These are phyloP conservation scores for Euura lappo DNA, from an alignment of 1,140 invertebrate genomes.

Conservation along the genomic window DNA sequence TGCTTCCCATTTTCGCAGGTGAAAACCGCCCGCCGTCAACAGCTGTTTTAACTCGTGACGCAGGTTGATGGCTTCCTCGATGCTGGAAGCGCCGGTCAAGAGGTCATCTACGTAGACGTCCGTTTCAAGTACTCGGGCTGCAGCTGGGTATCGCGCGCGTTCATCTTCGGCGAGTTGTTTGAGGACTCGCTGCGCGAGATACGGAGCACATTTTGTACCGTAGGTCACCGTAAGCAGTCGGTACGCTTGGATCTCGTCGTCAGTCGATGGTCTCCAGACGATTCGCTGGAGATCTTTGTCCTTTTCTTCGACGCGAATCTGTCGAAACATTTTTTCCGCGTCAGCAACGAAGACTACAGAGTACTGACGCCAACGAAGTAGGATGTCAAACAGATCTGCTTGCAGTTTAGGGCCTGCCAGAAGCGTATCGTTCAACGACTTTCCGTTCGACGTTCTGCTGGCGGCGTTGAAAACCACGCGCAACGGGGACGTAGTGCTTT, in stretches of 20 bases:
- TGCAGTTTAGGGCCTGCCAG: conserved; percentile 18
- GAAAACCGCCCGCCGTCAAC: conserved; percentile 31
- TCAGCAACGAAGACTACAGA: conserved; percentile 30
- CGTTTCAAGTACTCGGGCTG: conserved; percentile 23
- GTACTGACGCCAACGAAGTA: conserved; percentile 19
- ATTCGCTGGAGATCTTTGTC: conserved; percentile 41
- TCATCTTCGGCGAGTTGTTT: conserved; percentile 39
- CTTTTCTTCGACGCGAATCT: conserved; percentile 32
- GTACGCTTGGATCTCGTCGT: conserved; percentile 33
- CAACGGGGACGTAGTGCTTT: conserved; percentile 20
- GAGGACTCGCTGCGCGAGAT: conserved; percentile 38
- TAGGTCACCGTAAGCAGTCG: conserved; percentile 48
- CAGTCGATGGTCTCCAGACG: conserved; percentile 31
- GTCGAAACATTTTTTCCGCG: conserved; percentile 44
- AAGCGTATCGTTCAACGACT: conserved; percentile 24
- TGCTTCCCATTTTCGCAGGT: conserved; percentile 44
- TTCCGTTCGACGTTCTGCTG: conserved; percentile 10
- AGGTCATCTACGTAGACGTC: conserved; percentile 40
- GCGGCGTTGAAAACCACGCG: conserved; percentile 27
- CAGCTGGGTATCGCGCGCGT: conserved; percentile 32
- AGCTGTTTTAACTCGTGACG: conserved; percentile 33
- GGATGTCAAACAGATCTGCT: conserved; percentile 11
- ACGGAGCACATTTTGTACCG: conserved; percentile 42
- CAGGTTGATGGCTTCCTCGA: conserved; percentile 26
- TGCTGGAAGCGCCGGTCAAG: conserved; percentile 29